These are phyloP conservation scores for Drosophila bocki DNA, from an alignment of 1,140 invertebrate species.

Conservation along the genomic window DNA sequence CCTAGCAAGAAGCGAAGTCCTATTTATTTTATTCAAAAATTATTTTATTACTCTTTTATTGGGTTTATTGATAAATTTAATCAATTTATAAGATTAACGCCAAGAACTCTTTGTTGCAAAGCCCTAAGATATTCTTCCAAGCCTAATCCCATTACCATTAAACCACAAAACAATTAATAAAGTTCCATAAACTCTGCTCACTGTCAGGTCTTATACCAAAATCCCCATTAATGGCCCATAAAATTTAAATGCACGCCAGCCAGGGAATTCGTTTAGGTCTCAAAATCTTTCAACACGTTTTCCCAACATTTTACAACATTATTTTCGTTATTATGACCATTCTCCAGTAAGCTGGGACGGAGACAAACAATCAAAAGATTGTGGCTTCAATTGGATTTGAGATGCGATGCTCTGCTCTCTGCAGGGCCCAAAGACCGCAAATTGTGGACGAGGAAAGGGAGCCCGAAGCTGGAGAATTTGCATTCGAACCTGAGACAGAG, in stretches of 20 bases:
- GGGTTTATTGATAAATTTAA: background rate
- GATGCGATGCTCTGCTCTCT: conserved; percentile 50
- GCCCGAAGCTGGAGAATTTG: conserved; percentile 64
- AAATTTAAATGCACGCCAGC: conserved; percentile 46
- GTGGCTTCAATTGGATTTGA: conserved; percentile 63
- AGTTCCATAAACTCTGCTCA: conserved; percentile 8
- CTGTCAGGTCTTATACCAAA: conserved; percentile 10
- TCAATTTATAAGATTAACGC: background rate
- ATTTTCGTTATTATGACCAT: conserved; percentile 62
- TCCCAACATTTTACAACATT: conserved; percentile 74
- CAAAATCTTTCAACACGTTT: conserved; percentile 72
- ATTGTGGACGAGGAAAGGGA: conserved; percentile 16
- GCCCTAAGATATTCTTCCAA: background rate
- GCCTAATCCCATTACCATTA: conserved; percentile 18
- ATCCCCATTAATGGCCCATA: conserved; percentile 47
- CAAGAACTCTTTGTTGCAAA: background rate
- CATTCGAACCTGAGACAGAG: conserved; percentile 60
- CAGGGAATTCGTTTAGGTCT: conserved; percentile 49
- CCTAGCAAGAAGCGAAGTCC: conserved; percentile 5
- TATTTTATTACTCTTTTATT: background rate
- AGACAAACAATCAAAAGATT: conserved; percentile 76
- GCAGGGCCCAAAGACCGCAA: conserved; percentile 34
- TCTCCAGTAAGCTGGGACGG: conserved; percentile 23
- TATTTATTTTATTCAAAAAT: background rate
- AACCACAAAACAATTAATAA: conserved; percentile 16